Evolutionary conservation across 2,113 vertebrate genomes (phyloP), one percentile per base, ranked within the genome.

Genomic region (Azemiops feae): DNA sequence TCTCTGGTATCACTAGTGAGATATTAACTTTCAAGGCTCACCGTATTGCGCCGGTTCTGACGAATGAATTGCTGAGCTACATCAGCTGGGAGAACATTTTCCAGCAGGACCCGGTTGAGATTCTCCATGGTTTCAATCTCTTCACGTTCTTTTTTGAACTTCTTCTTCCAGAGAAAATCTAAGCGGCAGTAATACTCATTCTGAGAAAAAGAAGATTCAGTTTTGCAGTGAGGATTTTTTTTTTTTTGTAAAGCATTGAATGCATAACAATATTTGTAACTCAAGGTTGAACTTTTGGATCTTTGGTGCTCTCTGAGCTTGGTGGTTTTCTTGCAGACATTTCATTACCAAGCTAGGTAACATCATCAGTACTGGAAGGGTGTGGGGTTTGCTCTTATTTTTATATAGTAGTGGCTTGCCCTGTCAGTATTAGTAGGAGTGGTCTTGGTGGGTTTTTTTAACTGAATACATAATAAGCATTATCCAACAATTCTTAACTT

Each of bases 61-160:
- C 98, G 98, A 34, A 99, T 98, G 96, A 98, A 99, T 95, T 97
- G 97, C 23, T 97, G 97, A 25, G 98, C 98, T 85, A 99, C 98
- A 0, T 99, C 98, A 0, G 97, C 97, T 0, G 99, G 99, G 50
- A 99, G 97, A 45, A 99, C 98, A 0, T 99, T 99, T 96, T 99
- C 97, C 6, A 99, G 96, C 69, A 99, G 98, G n/a, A 99, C 98
- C 88, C 97, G 97, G 94, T 99, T 99, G 87, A 99, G 96, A 54
- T 98, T 99, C 96, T 98, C 98, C 97, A 98, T 98, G 0, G 97
- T 99, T 96, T 99, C 98, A 93, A 99, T 99, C 93, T 98, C 98
- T 47, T 99, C 98, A 0, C 94, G 91, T 94, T 99, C 98, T 69
- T 96, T 94, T 74, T 98, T 94, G 95, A 99, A 98, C 50, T 98